Base-by-base conservation (phyloP, 2,888 invertebrate species). In the Melitaea athalia region DNA sequence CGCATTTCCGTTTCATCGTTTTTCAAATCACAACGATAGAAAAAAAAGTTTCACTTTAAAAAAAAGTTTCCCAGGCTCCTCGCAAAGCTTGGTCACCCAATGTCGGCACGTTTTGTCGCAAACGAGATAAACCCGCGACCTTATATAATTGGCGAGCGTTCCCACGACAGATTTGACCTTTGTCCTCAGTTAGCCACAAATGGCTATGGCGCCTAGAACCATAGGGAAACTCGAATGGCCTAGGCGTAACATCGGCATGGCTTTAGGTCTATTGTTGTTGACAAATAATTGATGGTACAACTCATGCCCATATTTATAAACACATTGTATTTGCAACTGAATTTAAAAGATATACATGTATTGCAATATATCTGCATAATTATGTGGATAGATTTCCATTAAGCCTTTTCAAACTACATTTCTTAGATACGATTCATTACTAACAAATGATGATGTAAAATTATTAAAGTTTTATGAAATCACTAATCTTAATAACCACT, bases 101-200 rank as follows among this genome's bases (percentile, higher is more conserved):
- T 11, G 33, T 49, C 69, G 59, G 55, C 63, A 59, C 73, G 77
- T 73, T 78, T 75, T 80, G 81, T 78, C 77, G 78, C 77, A 76
- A 77, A 74, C 71, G 72, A 73, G 72, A 74, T 72, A 70, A 74
- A 72, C 77, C 73, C 69, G 72, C 75, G 79, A 75, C 76, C 79
- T 59, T 57, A 67, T 69, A 76, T 79, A 80, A 81, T 81, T 79
- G 80, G 72, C 74, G 70, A 71, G 75, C 65, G 68, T 76, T 78
- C 76, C 73, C 77, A 71, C 77, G 76, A 57, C 71, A 63, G 68
- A 70, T 68, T 15, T 69, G 73, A 75, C 76, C 72, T 72, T 67
- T 72, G 69, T 49, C 45, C 62, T 61, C 70, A 45, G 60, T 64
- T 75, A 77, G 74, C 74, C 76, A 57, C 42, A 42, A 42, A 55